These are phyloP conservation scores for Eunapius fragilis DNA, from an alignment of 37 sponge, comb jelly and placozoan genomes.

Conservation along the genomic window DNA sequence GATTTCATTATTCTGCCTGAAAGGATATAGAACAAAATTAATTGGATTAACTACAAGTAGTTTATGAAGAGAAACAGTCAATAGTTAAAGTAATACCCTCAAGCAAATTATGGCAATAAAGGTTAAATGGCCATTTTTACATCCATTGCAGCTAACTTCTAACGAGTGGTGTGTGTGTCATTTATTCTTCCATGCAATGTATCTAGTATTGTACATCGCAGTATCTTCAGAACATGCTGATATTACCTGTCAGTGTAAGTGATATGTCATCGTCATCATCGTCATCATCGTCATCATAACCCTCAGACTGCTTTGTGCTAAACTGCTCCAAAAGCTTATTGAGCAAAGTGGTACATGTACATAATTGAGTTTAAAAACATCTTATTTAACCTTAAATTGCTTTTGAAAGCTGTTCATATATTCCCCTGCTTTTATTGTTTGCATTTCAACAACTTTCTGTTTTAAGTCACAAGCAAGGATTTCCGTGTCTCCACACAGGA, in stretches of 20 bases:
- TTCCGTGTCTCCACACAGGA: conserved; percentile 19
- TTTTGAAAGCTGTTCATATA: conserved; percentile 6
- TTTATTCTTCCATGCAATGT: too few relatives aligned
- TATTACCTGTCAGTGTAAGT: not conserved
- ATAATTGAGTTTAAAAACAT: not conserved
- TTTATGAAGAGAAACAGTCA: too few relatives aligned
- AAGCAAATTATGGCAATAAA: too few relatives aligned
- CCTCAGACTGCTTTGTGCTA: not conserved
- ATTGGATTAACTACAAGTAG: too few relatives aligned
- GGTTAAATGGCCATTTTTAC: too few relatives aligned
- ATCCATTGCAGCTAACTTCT: too few relatives aligned
- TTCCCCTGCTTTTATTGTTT: not conserved
- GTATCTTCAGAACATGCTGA: too few relatives aligned
- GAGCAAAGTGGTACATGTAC: not conserved
- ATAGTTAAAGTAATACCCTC: too few relatives aligned
- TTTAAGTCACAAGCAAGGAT: not conserved
- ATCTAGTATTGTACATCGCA: too few relatives aligned
- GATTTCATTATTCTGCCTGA: not conserved
- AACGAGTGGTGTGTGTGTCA: too few relatives aligned
- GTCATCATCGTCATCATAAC: not conserved
- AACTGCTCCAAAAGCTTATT: not conserved
- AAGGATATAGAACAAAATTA: not conserved
- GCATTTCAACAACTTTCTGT: not conserved
- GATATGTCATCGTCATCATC: not conserved
- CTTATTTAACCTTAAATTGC: conserved; percentile 6